Evolutionary conservation across 2,888 invertebrate species (phyloP).

Genomic region (Myopa testacea): DNA sequence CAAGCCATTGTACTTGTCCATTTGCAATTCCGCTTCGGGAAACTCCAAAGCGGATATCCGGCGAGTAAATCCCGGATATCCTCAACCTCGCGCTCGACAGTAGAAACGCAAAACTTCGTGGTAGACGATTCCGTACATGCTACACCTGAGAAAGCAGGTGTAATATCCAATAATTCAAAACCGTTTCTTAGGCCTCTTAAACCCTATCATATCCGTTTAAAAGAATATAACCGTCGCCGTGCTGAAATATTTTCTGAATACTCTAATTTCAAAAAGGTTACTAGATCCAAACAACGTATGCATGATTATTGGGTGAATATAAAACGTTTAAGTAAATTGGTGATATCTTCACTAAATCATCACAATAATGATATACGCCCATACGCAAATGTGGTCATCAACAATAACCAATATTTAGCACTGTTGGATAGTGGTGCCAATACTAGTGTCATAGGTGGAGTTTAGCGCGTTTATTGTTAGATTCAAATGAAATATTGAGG

Average conservation of each 20-base stretch:
- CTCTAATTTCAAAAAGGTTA: background rate
- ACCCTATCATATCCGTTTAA: too few relatives aligned
- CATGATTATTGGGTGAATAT: constrained; percentile 5
- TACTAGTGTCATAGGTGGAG: constrained; percentile 18
- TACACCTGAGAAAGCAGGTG: background rate
- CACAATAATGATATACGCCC: constrained; percentile 5
- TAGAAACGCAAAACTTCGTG: background rate
- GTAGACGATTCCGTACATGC: background rate
- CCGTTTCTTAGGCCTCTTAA: background rate
- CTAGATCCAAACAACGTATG: background rate
- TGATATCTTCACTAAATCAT: background rate
- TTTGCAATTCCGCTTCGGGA: too few relatives aligned
- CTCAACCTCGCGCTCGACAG: background rate
- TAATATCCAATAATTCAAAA: background rate
- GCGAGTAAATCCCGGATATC: background rate
- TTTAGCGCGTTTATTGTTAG: background rate
- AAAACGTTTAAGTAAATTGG: background rate
- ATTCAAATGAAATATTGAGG: background rate
- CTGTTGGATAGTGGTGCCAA: constrained; percentile 26
- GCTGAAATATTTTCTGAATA: too few relatives aligned
- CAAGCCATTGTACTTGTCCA: too few relatives aligned
- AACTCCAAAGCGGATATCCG: too few relatives aligned
- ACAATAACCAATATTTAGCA: background rate
- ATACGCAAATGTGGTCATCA: background rate
- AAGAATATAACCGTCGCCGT: too few relatives aligned